Conservation (phyloP, 2,888 invertebrate genomes). For the Hydriomena furcata region DNA sequence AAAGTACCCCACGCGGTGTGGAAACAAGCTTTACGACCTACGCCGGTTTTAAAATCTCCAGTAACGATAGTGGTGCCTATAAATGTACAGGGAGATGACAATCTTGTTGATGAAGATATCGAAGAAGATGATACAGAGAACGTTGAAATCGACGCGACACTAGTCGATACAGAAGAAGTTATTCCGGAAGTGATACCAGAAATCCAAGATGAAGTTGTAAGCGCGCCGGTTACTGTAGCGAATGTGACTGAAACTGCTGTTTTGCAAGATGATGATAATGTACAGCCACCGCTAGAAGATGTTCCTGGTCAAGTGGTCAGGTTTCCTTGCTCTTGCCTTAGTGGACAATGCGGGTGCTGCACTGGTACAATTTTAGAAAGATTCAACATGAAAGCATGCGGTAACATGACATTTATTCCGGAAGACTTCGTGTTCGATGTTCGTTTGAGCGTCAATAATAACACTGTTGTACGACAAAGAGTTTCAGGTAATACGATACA, state of each 20-base stretch:
- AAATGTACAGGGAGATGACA: slow-evolving; percentile 62
- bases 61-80: slow-evolving; percentile 69
- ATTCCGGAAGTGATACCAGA: slow-evolving; percentile 34
- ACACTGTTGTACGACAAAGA: slow-evolving; percentile 87
- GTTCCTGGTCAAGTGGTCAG: slow-evolving; percentile 75
- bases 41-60: slow-evolving; percentile 68
- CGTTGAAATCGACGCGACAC: slow-evolving; percentile 34
- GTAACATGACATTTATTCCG: slow-evolving; percentile 90
- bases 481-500: slow-evolving; percentile 85
- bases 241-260: slow-evolving; percentile 46
- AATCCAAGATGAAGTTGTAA: slow-evolving; percentile 36
- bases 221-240: slow-evolving; percentile 37
- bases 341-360: slow-evolving; percentile 87
- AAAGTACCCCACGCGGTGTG: slow-evolving; percentile 62
- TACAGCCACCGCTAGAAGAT: slow-evolving; percentile 44
- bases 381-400: slow-evolving; percentile 89
- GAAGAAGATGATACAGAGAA: slow-evolving; percentile 45
- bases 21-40: slow-evolving; percentile 64
- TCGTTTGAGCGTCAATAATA: slow-evolving; percentile 87
- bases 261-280: slow-evolving; percentile 46
- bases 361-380: slow-evolving; percentile 85
- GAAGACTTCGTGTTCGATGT: slow-evolving; percentile 93
- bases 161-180: slow-evolving; percentile 36
- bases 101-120: slow-evolving; percentile 43
- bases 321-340: slow-evolving; percentile 85